phyloP scores from a whole-genome alignment of 2,113 vertebrate species.

The Sprattus sprattus region DNA sequence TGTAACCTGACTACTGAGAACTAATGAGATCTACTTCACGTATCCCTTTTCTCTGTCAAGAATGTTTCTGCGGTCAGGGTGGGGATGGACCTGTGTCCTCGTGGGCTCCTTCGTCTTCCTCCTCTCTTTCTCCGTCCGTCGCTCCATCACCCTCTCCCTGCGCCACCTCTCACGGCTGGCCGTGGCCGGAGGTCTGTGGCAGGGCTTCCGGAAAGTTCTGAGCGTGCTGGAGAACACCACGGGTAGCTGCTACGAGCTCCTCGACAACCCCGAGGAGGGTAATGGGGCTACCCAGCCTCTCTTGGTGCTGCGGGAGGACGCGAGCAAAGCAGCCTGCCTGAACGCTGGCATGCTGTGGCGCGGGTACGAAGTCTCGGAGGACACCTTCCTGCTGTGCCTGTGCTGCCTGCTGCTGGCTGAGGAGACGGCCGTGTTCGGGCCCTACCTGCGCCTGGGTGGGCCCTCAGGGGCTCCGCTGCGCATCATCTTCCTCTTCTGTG shows the following conservation, averaged over 20 bases:
- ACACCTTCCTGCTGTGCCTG: slow-evolving; percentile 83
- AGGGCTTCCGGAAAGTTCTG: slow-evolving; percentile 75
- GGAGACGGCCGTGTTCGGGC: slow-evolving; percentile 81
- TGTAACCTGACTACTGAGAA: neutral
- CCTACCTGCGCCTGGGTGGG: slow-evolving; percentile 78
- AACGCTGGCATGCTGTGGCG: slow-evolving; percentile 79
- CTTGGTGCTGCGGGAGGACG: slow-evolving; percentile 73
- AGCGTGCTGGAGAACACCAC: slow-evolving; percentile 80
- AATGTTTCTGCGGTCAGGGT: slow-evolving; percentile 82
- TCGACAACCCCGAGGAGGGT: slow-evolving; percentile 40
- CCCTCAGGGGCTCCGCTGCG: slow-evolving; percentile 75
- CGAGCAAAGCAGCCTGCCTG: slow-evolving; percentile 74
- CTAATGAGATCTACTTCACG: neutral
- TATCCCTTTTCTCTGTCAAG: slow-evolving; percentile 55
- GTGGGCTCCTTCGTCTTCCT: slow-evolving; percentile 81
- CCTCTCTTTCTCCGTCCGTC: slow-evolving; percentile 80
- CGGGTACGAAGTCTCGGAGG: slow-evolving; percentile 83
- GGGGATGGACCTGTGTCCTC: slow-evolving; percentile 87
- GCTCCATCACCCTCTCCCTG: slow-evolving; percentile 69
- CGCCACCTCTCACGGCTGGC: slow-evolving; percentile 81
- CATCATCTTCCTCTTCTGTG: slow-evolving; percentile 83
- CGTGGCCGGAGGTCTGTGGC: slow-evolving; percentile 75
- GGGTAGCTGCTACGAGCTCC: slow-evolving; percentile 79
- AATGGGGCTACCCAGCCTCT: slow-evolving; percentile 61
- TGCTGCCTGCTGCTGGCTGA: slow-evolving; percentile 84